These are phyloP conservation scores for Silurus aristotelis DNA, from an alignment of 2,797 vertebrate species.

Conservation along the genomic window DNA sequence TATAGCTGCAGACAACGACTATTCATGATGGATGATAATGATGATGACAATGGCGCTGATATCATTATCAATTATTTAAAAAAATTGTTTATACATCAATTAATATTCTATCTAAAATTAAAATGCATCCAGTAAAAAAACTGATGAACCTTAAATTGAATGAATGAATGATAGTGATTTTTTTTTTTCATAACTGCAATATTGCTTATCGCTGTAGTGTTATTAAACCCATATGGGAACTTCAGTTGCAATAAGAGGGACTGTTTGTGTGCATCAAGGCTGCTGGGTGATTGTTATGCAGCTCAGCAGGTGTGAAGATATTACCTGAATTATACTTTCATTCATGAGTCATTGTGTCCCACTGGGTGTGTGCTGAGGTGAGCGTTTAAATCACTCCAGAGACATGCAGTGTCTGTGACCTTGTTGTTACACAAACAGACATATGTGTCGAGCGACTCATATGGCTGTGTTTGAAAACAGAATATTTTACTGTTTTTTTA, in stretches of 20 bases:
- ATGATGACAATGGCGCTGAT: not conserved
- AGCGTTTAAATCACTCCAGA: constrained; percentile 66
- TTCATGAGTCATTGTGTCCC: constrained; percentile 59
- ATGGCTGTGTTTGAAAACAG: not conserved
- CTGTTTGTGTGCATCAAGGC: constrained; percentile 25
- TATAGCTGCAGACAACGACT: not conserved
- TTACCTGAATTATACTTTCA: constrained; percentile 59
- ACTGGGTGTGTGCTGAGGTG: constrained; percentile 56
- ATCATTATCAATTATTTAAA: not conserved
- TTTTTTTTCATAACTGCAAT: constrained; percentile 32
- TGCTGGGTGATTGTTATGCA: constrained; percentile 54
- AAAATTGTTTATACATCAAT: not conserved
- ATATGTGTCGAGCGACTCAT: constrained; percentile 38
- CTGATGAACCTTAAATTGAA: not conserved
- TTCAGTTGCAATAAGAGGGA: constrained; percentile 40
- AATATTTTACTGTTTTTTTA: not conserved
- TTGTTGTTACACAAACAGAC: constrained; percentile 44
- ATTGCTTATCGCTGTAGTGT: constrained; percentile 33
- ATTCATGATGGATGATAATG: not conserved
- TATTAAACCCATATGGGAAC: constrained; percentile 40
- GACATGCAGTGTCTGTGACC: constrained; percentile 57
- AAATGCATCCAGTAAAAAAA: not conserved
- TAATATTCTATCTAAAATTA: not conserved
- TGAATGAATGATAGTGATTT: not conserved
- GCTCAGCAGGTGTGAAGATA: constrained; percentile 51